Base-by-base conservation (phyloP, 2,888 invertebrate species). In the Eupeodes latifasciatus region DNA sequence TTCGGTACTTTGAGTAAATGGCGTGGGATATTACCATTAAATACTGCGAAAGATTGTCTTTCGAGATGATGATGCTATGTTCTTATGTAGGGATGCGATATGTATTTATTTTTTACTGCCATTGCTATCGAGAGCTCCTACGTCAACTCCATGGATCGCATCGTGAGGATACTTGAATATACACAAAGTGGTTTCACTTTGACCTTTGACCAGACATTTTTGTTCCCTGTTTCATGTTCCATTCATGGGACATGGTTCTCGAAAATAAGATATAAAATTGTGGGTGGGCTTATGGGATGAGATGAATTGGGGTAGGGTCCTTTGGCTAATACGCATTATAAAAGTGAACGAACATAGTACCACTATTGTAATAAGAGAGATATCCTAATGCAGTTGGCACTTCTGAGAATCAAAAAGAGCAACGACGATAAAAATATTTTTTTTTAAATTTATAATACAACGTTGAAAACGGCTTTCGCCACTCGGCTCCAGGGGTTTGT, bases 201-300 rank as follows among this genome's bases (percentile, higher is more conserved):
- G 88, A 88, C 88, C 84, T 88, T 88, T 88, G 61, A 44, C 49
- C 40, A 67, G 53, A 75, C 49, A 55, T 53, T 40, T 40, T 53
- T 77, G 27, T 53, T 59, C 16, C 11, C 11, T 44, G n/a, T 36
- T 11, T 27, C 27, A 27, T 27, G 27, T 27, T 27, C 27, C 40
- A 2, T 27, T 34, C 4, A 69, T 47, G 14, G 34, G 57, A 64
- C 19, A 19, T 61, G 71, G n/a, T 12, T 81, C 14, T 40, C 6
- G 59, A 51, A 62, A 40, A 40, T 40, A 59, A 34, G 59, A 59
- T 71, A 72, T 80, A 55, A 80, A 67, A 71, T 19, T 67, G 57
- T 64, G 27, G 71, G 12, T 59, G 66, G 19, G 3, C 2, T 27
- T 27, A 27, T 51, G 7, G 36, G 36, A 36, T 7, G 2, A 7